A percentile compares a stretch with the other conserved stretches of the same genome.
phyloP scores from a whole-genome alignment of 2,113 vertebrate species.

The Bettongia penicillata region DNA sequence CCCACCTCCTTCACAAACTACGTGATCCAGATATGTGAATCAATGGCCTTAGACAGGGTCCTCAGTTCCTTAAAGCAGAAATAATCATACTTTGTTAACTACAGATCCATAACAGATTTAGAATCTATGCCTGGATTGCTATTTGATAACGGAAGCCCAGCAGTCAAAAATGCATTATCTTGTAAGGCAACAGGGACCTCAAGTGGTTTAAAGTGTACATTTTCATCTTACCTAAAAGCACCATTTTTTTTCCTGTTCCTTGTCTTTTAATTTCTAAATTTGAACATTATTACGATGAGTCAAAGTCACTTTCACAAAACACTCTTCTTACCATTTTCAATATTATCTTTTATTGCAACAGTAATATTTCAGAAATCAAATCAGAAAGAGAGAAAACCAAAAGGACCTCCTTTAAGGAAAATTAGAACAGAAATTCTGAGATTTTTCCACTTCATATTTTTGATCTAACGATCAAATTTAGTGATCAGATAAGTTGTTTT shows the following conservation, averaged over 20 bases:
- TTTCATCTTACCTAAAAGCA: slow-evolving; percentile 10
- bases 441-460: background rate
- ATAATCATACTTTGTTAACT: slow-evolving; percentile 20
- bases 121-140: slow-evolving; percentile 26
- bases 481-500: background rate
- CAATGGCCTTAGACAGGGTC: background rate
- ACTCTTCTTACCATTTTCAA: background rate
- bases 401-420: background rate
- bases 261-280: background rate
- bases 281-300: background rate
- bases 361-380: background rate
- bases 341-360: background rate
- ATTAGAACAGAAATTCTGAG: background rate
- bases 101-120: slow-evolving; percentile 60
- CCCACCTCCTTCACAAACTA: background rate
- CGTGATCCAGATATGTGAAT: background rate
- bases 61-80: background rate
- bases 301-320: background rate
- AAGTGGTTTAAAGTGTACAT: slow-evolving; percentile 53
- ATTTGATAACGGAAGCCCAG: background rate
- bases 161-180: slow-evolving; percentile 1
- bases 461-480: background rate
- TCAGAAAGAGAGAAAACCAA: background rate
- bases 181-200: slow-evolving; percentile 72
- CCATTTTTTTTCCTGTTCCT: background rate